Evolutionary conservation across 2,888 invertebrate genomes (phyloP).

Genomic region (Dastarcus helophoroides): DNA sequence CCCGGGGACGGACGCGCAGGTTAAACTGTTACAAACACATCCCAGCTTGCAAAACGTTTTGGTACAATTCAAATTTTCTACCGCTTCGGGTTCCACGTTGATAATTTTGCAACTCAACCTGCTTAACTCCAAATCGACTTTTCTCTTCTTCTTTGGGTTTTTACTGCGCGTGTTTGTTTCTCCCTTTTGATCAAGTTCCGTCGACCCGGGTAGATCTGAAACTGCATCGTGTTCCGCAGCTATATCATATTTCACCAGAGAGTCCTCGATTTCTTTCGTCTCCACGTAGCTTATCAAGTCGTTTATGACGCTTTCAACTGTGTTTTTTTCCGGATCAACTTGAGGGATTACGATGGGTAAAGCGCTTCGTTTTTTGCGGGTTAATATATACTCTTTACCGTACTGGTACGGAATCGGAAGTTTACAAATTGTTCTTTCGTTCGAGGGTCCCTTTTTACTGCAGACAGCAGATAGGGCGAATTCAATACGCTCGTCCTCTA

Average conservation of each 20-base stretch:
- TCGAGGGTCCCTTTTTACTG: slow-evolving; percentile 15
- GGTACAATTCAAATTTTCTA: slow-evolving; percentile 34
- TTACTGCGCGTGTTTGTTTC: slow-evolving; percentile 11
- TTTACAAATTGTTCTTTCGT: slow-evolving; percentile 30
- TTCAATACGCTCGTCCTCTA: slow-evolving; percentile 42
- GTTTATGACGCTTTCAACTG: slow-evolving; percentile 33
- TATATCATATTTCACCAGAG: slow-evolving; percentile 37
- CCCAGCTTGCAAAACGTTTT: slow-evolving; percentile 51
- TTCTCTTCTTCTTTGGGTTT: slow-evolving; percentile 11
- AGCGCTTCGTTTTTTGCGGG: slow-evolving; percentile 23
- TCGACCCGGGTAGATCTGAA: slow-evolving; percentile 12
- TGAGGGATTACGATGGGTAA: slow-evolving; percentile 12
- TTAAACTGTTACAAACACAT: slow-evolving; percentile 53
- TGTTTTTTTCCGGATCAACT: slow-evolving; percentile 6
- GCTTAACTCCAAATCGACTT: slow-evolving; percentile 40
- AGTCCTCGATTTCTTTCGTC: slow-evolving; percentile 46
- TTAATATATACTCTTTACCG: slow-evolving; percentile 45
- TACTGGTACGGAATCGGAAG: slow-evolving; percentile 49
- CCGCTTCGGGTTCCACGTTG: slow-evolving; percentile 33
- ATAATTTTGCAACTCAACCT: slow-evolving; percentile 57
- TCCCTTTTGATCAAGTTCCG: neutral
- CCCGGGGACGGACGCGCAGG: slow-evolving; percentile 31
- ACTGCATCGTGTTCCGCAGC: slow-evolving; percentile 17
- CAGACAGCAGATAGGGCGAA: slow-evolving; percentile 45
- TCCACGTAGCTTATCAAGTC: slow-evolving; percentile 50